Evolutionary conservation across 2,797 vertebrate genomes (phyloP).

Genomic region (Neostethus bicornis): DNA sequence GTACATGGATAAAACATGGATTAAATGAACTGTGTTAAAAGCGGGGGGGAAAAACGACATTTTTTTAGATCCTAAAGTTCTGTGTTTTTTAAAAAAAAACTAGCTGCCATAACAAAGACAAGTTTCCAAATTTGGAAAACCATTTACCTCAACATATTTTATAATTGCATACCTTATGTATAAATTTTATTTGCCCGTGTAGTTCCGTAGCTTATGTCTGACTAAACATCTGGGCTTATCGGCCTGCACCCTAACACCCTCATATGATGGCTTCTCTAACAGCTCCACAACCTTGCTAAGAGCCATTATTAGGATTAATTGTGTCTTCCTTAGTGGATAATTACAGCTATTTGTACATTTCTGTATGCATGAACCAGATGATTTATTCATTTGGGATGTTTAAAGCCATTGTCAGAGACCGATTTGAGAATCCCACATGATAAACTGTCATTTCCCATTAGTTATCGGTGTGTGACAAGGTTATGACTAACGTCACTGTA

Average conservation of each 20-base stretch:
- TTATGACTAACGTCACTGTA: conserved; percentile 69
- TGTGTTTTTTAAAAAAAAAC: too few relatives aligned
- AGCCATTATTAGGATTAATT: conserved; percentile 53
- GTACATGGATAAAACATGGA: too few relatives aligned
- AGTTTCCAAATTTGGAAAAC: too few relatives aligned
- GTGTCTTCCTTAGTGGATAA: conserved; percentile 33
- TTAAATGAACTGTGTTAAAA: too few relatives aligned
- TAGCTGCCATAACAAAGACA: too few relatives aligned
- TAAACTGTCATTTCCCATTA: conserved; percentile 52
- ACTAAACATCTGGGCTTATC: conserved; percentile 1
- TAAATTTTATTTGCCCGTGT: too few relatives aligned
- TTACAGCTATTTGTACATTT: conserved; percentile 63
- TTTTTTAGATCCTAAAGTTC: too few relatives aligned
- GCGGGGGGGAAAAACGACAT: too few relatives aligned
- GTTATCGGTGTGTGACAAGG: conserved; percentile 60
- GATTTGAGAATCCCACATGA: conserved; percentile 52
- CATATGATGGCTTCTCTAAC: conserved; percentile 36
- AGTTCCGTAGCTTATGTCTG: not conserved
- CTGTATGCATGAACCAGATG: conserved; percentile 55
- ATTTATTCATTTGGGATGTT: conserved; percentile 50
- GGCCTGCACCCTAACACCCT: conserved; percentile 13
- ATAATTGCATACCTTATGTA: too few relatives aligned
- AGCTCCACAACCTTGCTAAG: conserved; percentile 18
- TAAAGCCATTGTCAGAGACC: conserved; percentile 53
- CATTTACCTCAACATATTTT: too few relatives aligned